These are phyloP conservation scores for Nomada fucata DNA, from an alignment of 2,888 invertebrate species.

Conservation along the genomic window DNA sequence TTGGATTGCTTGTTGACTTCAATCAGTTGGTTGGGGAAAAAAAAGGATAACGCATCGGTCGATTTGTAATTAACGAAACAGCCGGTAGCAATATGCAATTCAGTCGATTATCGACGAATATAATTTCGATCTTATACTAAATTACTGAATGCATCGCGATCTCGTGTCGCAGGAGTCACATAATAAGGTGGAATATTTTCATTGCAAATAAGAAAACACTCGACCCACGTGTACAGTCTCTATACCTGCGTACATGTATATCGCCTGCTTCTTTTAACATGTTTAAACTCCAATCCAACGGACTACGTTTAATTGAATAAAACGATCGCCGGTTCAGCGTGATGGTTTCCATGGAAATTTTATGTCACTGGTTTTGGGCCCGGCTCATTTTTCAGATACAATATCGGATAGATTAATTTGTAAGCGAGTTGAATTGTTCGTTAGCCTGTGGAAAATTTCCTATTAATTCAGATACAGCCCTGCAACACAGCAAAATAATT, in stretches of 20 bases:
- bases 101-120: slow-evolving; percentile 52
- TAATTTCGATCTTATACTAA: slow-evolving; percentile 56
- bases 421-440: background rate
- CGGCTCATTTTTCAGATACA: slow-evolving; percentile 17
- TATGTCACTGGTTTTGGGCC: slow-evolving; percentile 16
- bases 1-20: too few relatives aligned
- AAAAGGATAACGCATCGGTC: background rate
- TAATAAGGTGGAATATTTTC: slow-evolving; percentile 67
- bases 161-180: slow-evolving; percentile 27
- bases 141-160: slow-evolving; percentile 48
- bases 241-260: background rate
- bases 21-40: background rate
- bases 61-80: slow-evolving; percentile 59
- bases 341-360: slow-evolving; percentile 47
- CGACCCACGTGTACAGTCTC: background rate
- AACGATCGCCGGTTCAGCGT: slow-evolving; percentile 21
- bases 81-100: slow-evolving; percentile 60
- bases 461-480: background rate
- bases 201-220: slow-evolving; percentile 63
- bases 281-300: slow-evolving; percentile 43
- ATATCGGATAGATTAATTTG: slow-evolving; percentile 34
- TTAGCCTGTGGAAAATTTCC: slow-evolving; percentile 18
- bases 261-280: slow-evolving; percentile 16
- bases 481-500: background rate
- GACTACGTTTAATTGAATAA: slow-evolving; percentile 42